phyloP scores from a whole-genome alignment of 1,140 invertebrate genomes.

The Berghia stephanieae region DNA sequence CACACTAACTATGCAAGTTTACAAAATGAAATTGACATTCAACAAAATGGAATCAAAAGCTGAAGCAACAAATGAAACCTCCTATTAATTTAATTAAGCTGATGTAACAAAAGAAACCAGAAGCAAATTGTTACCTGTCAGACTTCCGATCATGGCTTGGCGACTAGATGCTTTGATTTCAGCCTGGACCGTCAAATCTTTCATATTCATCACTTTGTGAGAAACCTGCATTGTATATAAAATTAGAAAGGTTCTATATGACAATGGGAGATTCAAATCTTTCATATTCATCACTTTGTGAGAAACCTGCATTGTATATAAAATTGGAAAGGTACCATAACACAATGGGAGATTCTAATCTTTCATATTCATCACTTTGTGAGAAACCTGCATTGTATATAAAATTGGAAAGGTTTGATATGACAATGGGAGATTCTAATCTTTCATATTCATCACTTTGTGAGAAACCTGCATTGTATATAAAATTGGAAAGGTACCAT shows the following conservation, averaged over 20 bases:
- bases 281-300: constrained; percentile 74
- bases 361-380: constrained; percentile 74
- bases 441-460: constrained; percentile 75
- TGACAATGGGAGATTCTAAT: constrained; percentile 80
- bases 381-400: constrained; percentile 48
- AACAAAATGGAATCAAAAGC: too few species aligned
- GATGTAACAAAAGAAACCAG: not conserved
- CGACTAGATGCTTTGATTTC: constrained; percentile 91
- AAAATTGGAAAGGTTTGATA: too few species aligned
- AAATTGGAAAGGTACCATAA: too few species aligned
- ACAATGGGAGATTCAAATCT: constrained; percentile 80
- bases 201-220: constrained; percentile 74
- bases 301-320: constrained; percentile 44
- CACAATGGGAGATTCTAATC: constrained; percentile 81
- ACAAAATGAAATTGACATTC: too few species aligned
- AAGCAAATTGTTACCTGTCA: constrained; percentile 70
- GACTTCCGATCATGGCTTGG: constrained; percentile 89
- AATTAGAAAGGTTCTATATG: too few species aligned
- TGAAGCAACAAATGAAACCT: not conserved
- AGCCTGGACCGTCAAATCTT: constrained; percentile 78
- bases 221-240: constrained; percentile 44
- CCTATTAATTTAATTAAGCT: not conserved
- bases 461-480: constrained; percentile 53
- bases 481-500: too few species aligned
- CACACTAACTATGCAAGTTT: too few species aligned